Base-by-base conservation (phyloP, 1,140 invertebrate species). In the Trachymyrmex cornetzi region DNA sequence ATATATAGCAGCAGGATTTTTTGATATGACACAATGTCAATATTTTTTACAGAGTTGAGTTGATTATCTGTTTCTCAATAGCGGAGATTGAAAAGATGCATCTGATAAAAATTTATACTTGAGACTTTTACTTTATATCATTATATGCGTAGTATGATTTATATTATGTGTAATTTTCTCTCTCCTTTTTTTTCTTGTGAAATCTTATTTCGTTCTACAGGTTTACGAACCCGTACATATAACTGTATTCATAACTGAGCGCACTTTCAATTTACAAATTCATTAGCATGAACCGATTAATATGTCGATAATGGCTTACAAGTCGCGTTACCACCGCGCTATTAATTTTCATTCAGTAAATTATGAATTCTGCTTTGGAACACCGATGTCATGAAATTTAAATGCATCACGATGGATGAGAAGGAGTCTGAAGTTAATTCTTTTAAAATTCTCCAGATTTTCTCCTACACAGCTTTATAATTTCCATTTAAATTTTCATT, bases 241-340 rank as follows among this genome's bases (percentile, higher is more conserved):
- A 50, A 69, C 66, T 69, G 66, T 48, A 69, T 69, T 24, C 53
- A 67, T 80, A 72, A 61, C 38, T 30, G 55, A 55, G 24, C 22
- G 57, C 59, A 48, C 19, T 72, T 82, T 82, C 80, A 74, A 74
- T 82, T 74, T 84, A 75, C 55, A 59, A 75, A 75, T 84, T 84
- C 71, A 75, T 84, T 75, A 75, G 69, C 80, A 61, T 75, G 55
- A 19, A 61, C 44, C 30, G 55, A 84, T 75, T 84, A 84, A 84
- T 61, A 59, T 27, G 14, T 74, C 80, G 67, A 82, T 82, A 82
- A 82, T 82, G 53, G 55, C 7, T 34, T 81, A 71, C 77, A 81
- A 81, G 50, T 57, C 24, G 38, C 67, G 67, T 48, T 72, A 82
- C 55, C 53, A 22, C 11, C 19, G 34, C 19, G 77, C 66, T 71